These are phyloP conservation scores for Erebia epiphron DNA, from an alignment of 2,888 invertebrate species.

Conservation along the genomic window DNA sequence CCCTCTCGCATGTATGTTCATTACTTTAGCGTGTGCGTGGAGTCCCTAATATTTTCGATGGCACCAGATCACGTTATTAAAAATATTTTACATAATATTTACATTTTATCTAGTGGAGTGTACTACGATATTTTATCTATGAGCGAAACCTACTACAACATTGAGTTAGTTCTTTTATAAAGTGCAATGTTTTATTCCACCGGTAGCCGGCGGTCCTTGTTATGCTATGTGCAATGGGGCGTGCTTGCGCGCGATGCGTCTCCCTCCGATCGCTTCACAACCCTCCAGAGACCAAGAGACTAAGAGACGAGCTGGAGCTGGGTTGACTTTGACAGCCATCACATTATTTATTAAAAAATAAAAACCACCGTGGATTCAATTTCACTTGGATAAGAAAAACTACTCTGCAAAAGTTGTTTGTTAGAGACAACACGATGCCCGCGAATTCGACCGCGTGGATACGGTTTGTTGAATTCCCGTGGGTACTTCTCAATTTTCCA, in stretches of 20 bases:
- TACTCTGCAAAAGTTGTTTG: neutral
- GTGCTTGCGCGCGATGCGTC: slow-evolving; percentile 58
- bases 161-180: slow-evolving; percentile 81
- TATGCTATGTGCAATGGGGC: slow-evolving; percentile 76
- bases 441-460: no score
- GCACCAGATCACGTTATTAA: slow-evolving; percentile 81
- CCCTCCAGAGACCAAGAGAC: slow-evolving; percentile 48
- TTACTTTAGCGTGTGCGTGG: slow-evolving; percentile 76
- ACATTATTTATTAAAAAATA: neutral
- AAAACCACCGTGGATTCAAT: slow-evolving; percentile 6
- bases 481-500: no score
- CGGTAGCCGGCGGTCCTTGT: slow-evolving; percentile 80
- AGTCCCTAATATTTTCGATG: slow-evolving; percentile 81
- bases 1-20: slow-evolving; percentile 59
- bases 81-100: slow-evolving; percentile 82
- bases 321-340: slow-evolving; percentile 44
- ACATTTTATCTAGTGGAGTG: slow-evolving; percentile 82
- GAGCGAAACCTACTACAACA: slow-evolving; percentile 82
- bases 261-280: slow-evolving; percentile 50
- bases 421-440: no score
- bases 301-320: slow-evolving; percentile 49
- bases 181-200: slow-evolving; percentile 82
- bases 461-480: no score
- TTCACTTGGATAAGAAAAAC: neutral
- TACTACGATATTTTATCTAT: slow-evolving; percentile 82